Evolutionary conservation across 2,797 vertebrate genomes (phyloP).

Genomic region (Molossus alvarezi): DNA sequence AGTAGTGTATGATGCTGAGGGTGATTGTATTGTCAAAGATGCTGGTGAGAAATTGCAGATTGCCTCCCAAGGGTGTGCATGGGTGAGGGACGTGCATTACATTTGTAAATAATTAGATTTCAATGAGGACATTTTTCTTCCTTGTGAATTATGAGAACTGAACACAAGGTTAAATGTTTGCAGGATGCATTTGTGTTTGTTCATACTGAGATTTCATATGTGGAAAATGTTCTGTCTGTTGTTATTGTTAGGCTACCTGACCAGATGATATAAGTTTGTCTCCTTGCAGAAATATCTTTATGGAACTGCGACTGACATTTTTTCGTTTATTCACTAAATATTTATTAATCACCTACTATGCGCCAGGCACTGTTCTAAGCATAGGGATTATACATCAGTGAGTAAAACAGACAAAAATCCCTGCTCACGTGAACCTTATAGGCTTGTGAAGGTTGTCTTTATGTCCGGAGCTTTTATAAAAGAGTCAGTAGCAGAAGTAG

Average conservation of each 20-base stretch:
- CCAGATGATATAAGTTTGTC: neutral
- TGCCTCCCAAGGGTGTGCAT: constrained; percentile 87
- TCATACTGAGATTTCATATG: neutral
- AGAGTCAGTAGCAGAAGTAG: neutral
- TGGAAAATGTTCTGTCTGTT: neutral
- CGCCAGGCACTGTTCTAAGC: neutral
- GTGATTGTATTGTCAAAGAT: constrained; percentile 89
- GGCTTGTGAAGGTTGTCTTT: neutral
- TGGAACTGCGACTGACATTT: neutral
- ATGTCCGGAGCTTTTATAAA: neutral
- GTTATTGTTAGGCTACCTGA: neutral
- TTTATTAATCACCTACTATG: neutral
- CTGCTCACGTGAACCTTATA: neutral
- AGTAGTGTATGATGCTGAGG: constrained; percentile 86
- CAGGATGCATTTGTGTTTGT: constrained; percentile 1
- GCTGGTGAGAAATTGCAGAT: constrained; percentile 87
- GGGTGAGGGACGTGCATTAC: constrained; percentile 86
- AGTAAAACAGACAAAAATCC: neutral
- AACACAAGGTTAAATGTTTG: constrained; percentile 59
- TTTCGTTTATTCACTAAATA: neutral
- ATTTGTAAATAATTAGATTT: constrained; percentile 88
- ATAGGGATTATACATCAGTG: neutral
- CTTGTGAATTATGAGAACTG: constrained; percentile 76
- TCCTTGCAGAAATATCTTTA: constrained; percentile 18
- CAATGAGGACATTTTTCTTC: constrained; percentile 81